phyloP scores from a whole-genome alignment of 2,797 vertebrate genomes.

The Microchirus variegatus region DNA sequence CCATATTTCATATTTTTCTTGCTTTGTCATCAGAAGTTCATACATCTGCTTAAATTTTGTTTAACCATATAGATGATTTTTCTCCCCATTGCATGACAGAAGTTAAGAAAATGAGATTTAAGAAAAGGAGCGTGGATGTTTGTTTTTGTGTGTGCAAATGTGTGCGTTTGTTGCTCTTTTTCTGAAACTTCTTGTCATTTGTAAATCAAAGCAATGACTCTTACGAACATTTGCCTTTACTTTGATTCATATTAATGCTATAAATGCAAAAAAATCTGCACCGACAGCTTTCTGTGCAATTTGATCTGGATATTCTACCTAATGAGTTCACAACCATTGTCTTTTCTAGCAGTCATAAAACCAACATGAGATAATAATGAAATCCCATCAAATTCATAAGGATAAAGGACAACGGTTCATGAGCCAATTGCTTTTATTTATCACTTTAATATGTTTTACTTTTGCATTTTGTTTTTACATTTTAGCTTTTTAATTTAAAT shows the following conservation, averaged over 20 bases:
- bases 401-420: slow-evolving; percentile 29
- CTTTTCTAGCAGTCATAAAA: not conserved
- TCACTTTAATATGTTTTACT: slow-evolving; percentile 44
- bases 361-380: too few species aligned
- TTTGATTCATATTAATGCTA: not conserved
- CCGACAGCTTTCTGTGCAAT: too few species aligned
- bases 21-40: slow-evolving; percentile 32
- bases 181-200: slow-evolving; percentile 41
- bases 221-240: slow-evolving; percentile 33
- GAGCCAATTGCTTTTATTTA: slow-evolving; percentile 71
- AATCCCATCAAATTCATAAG: too few species aligned
- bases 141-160: not conserved
- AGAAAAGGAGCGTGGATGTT: not conserved
- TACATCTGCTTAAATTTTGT: slow-evolving; percentile 26
- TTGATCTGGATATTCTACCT: too few species aligned
- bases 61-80: slow-evolving; percentile 29
- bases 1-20: slow-evolving; percentile 35
- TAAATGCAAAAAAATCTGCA: not conserved
- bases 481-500: slow-evolving; percentile 43
- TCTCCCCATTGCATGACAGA: slow-evolving; percentile 54
- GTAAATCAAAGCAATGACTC: slow-evolving; percentile 72
- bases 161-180: slow-evolving; percentile 10
- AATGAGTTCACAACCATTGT: not conserved
- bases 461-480: slow-evolving; percentile 26
- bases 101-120: slow-evolving; percentile 42